A percentile compares a stretch with the other conserved stretches of the same genome.
Evolutionary conservation across 1,140 invertebrate genomes (phyloP).

Genomic region (Trachymyrmex septentrionalis): DNA sequence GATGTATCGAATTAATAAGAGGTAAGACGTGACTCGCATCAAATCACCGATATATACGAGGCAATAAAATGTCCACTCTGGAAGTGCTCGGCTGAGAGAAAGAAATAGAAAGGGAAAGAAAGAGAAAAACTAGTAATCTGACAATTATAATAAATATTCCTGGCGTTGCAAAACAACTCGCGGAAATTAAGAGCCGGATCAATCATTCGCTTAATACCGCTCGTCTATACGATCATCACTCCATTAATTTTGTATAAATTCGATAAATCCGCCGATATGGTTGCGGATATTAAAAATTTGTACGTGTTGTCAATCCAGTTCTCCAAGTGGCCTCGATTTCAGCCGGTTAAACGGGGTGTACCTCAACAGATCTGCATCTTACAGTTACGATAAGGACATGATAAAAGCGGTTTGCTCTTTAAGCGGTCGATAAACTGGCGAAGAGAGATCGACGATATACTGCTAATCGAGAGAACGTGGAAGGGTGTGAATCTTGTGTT

Average conservation of each 20-base stretch:
- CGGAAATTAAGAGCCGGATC: constrained; percentile 31
- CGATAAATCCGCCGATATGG: constrained; percentile 2
- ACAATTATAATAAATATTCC: constrained; percentile 38
- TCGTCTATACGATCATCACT: constrained; percentile 38
- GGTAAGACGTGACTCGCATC: constrained; percentile 44
- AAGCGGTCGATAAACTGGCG: constrained; percentile 17
- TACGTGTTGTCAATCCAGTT: constrained; percentile 38
- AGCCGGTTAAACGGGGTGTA: constrained; percentile 27
- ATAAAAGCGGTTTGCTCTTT: constrained; percentile 21
- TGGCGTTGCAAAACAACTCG: neutral
- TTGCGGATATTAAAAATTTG: constrained; percentile 39
- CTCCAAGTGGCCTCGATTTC: constrained; percentile 29
- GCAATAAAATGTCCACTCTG: constrained; percentile 42
- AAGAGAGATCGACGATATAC: constrained; percentile 9
- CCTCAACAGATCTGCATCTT: constrained; percentile 28
- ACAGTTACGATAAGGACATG: constrained; percentile 30
- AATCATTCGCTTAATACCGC: constrained; percentile 2
- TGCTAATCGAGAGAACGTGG: constrained; percentile 25
- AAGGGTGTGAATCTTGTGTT: constrained; percentile 28
- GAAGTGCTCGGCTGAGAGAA: neutral
- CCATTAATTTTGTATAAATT: constrained; percentile 52
- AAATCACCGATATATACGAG: constrained; percentile 7
- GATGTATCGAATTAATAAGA: constrained; percentile 56
- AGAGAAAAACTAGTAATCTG: constrained; percentile 18
- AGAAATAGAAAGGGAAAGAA: neutral